A percentile compares a stretch with the other conserved stretches of the same genome.
These are phyloP conservation scores for Resseliella maxima DNA, from an alignment of 2,888 invertebrate species.

Conservation along the genomic window DNA sequence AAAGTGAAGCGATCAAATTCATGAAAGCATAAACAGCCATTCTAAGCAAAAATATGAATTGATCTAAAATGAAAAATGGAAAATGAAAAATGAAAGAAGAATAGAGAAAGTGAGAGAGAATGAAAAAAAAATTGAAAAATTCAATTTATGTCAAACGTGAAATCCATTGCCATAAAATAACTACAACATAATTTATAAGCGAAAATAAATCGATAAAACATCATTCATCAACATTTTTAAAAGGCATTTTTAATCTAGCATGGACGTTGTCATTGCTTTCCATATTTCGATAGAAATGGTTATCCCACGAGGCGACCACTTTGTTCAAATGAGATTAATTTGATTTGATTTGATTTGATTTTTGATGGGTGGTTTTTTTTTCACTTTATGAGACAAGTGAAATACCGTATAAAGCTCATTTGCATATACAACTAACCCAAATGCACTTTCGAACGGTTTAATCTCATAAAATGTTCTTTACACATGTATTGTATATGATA, in stretches of 20 bases:
- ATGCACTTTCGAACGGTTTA: too few species aligned
- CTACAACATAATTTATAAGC: background rate
- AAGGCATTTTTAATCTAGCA: background rate
- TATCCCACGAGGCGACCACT: background rate
- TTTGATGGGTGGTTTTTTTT: too few species aligned
- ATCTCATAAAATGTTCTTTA: background rate
- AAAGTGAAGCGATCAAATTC: background rate
- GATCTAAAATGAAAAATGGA: background rate
- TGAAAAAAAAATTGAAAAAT: background rate
- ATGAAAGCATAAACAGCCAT: background rate
- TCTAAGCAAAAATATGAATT: background rate
- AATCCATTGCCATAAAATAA: background rate
- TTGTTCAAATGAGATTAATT: background rate
- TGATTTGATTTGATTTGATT: background rate
- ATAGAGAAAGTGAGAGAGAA: background rate
- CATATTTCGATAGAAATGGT: background rate
- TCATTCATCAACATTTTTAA: background rate
- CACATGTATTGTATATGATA: background rate
- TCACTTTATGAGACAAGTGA: too few species aligned
- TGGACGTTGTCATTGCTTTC: background rate
- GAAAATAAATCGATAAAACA: background rate
- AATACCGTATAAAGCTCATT: too few species aligned
- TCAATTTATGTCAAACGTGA: constrained; percentile 6
- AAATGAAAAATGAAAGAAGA: background rate
- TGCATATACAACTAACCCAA: too few species aligned